Percentiles rank a stretch among this genome's conserved stretches.
These are phyloP conservation scores for Troides aeacus DNA, from an alignment of 2,888 invertebrate species.

Conservation along the genomic window DNA sequence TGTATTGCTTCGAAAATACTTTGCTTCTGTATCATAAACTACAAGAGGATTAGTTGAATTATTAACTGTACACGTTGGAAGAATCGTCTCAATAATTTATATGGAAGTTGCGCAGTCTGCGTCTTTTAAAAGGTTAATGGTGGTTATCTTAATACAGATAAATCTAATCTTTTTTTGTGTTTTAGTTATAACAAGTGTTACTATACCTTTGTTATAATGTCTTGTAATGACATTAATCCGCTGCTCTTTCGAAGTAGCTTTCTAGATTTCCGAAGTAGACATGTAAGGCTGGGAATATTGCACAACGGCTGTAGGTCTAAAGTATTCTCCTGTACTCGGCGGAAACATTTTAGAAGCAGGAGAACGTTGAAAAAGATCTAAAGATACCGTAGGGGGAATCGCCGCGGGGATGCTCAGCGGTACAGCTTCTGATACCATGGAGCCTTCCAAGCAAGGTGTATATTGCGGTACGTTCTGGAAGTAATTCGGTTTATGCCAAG, in stretches of 20 bases:
- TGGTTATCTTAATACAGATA: not conserved
- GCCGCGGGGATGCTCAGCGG: not conserved
- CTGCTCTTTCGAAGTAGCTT: conserved; percentile 5
- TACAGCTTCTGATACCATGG: not conserved
- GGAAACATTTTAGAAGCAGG: not conserved
- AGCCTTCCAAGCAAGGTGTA: conserved; percentile 10
- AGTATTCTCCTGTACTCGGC: conserved; percentile 23
- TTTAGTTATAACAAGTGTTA: not conserved
- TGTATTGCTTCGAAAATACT: not conserved
- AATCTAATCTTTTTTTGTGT: not conserved
- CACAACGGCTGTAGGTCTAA: conserved; percentile 16
- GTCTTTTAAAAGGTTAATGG: not conserved
- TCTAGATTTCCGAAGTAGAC: conserved; percentile 22
- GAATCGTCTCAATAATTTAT: not conserved
- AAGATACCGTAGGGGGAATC: not conserved
- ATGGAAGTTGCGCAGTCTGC: not conserved
- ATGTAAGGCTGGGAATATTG: not conserved
- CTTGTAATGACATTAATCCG: not conserved
- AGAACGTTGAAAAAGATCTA: not conserved
- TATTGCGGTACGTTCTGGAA: conserved; percentile 1
- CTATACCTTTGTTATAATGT: conserved; percentile 17
- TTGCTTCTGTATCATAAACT: not conserved
- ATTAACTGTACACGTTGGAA: not conserved
- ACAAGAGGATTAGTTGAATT: not conserved
- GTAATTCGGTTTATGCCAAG: conserved; percentile 12